Base-by-base conservation (phyloP, 2,888 invertebrate genomes). In the Iphiclides podalirius region DNA sequence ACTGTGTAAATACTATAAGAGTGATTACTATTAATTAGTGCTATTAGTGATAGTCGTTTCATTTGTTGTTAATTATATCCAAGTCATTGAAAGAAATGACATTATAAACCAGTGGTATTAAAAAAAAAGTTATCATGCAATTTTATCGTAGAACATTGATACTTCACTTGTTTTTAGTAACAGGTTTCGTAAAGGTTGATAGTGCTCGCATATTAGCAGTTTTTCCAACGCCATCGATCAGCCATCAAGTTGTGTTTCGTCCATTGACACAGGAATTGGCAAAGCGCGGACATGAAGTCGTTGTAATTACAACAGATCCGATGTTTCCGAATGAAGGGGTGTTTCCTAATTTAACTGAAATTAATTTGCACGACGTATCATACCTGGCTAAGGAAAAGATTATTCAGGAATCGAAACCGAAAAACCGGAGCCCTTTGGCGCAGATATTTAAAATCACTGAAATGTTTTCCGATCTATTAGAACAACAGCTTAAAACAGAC, bases 221-320 rank as follows among this genome's bases (percentile, higher is more conserved):
- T 31, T 31, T 12, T 26, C 26, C 26, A 6, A 31, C 31, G 11
- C 31, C 31, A n/a, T 31, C 31, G 11, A 31, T 31, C 4, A 31
- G 31, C 11, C 79, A 79, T 34, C 75, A 78, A 52, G 56, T 72
- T 1, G 66, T 69, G 2, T 72, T 60, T 17, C 61, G 64, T 11
- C 60, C 66, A 1, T 46, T 80, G 1, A 63, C 70, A 11, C 55
- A 63, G 12, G 72, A 71, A 16, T 54, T 84, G 33, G 65, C 66
- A 0, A 60, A 53, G 38, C 57, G 72, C 3, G 81, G 81, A 6
- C 81, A 83, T 39, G 61, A 80, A 26, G 20, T 82, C 0, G 62
- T 70, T 0, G 55, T 77, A 0, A 42, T 75, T 2, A 75, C 79
- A 0, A 42, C 80, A 9, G 43, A 75, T 42, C 74, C 75, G 0